phyloP scores from a whole-genome alignment of 2,888 invertebrate genomes.

The Syritta pipiens region DNA sequence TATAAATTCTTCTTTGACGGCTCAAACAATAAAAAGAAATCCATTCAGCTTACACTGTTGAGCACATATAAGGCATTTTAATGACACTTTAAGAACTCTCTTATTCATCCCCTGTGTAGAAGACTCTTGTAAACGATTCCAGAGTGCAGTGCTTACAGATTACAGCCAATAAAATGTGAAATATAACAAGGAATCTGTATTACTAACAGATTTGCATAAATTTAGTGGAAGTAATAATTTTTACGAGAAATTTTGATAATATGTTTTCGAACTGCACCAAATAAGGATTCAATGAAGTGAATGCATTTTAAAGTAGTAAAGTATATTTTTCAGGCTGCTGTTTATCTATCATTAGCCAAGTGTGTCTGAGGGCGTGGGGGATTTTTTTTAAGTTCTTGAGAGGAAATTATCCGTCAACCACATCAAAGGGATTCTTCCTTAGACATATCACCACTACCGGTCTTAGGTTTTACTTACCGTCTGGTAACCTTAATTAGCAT shows the following conservation, averaged over 20 bases:
- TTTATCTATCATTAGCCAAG: slow-evolving; percentile 6
- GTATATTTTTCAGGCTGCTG: background rate
- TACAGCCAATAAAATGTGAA: slow-evolving; percentile 63
- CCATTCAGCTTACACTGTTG: slow-evolving; percentile 45
- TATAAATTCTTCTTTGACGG: slow-evolving; percentile 49
- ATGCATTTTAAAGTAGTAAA: slow-evolving; percentile 22
- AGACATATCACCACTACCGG: slow-evolving; percentile 27
- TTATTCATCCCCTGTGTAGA: background rate
- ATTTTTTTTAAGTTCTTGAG: slow-evolving; percentile 27
- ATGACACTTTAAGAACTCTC: slow-evolving; percentile 53
- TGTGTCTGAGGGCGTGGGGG: background rate
- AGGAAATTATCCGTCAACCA: slow-evolving; percentile 68
- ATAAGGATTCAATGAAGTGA: slow-evolving; percentile 16
- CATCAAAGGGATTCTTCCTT: slow-evolving; percentile 60
- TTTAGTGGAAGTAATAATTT: slow-evolving; percentile 22
- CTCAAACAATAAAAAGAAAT: slow-evolving; percentile 17
- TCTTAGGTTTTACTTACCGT: slow-evolving; percentile 45
- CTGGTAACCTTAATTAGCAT: slow-evolving; percentile 67
- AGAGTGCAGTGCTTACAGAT: slow-evolving; percentile 26
- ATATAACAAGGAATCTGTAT: slow-evolving; percentile 12
- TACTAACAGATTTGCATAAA: slow-evolving; percentile 48
- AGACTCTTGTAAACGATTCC: background rate
- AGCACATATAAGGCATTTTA: slow-evolving; percentile 34
- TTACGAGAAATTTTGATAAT: slow-evolving; percentile 39
- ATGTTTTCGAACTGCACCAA: slow-evolving; percentile 18